phyloP scores from a whole-genome alignment of 2,797 vertebrate genomes.

The Hafferia zeledoni region DNA sequence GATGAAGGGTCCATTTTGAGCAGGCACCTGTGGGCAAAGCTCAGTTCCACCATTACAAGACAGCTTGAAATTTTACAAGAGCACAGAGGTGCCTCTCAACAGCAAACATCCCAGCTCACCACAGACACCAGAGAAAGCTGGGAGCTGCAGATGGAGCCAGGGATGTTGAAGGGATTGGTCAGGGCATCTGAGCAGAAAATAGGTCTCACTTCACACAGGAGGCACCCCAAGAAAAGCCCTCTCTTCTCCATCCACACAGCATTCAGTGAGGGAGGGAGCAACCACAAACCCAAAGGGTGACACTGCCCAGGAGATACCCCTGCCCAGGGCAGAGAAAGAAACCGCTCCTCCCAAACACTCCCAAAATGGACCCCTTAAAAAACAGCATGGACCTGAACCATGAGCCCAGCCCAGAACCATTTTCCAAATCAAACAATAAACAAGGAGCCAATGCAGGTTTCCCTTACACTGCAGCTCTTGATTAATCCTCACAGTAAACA shows the following conservation, averaged over 20 bases:
- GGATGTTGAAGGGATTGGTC: too few species aligned
- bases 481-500: slow-evolving; percentile 67
- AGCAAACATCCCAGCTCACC: not conserved
- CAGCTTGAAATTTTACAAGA: not conserved
- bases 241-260: not conserved
- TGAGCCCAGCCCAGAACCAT: not conserved
- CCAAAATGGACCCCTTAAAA: not conserved
- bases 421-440: slow-evolving; percentile 66
- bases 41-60: not conserved
- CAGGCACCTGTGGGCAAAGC: accelerated
- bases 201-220: not conserved
- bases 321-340: not conserved
- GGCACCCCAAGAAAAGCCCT: not conserved
- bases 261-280: not conserved
- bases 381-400: not conserved
- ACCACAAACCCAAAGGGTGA: not conserved
- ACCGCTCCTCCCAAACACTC: not conserved
- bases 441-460: slow-evolving; percentile 20
- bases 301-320: not conserved
- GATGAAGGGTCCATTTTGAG: not conserved
- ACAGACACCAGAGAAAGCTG: accelerated
- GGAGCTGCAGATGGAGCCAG: accelerated
- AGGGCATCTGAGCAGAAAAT: not conserved
- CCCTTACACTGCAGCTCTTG: slow-evolving; percentile 50
- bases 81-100: not conserved